A percentile compares a stretch with the other conserved stretches of the same genome.
Evolutionary conservation across 2,113 vertebrate genomes (phyloP).

Genomic region (Caracal caracal): DNA sequence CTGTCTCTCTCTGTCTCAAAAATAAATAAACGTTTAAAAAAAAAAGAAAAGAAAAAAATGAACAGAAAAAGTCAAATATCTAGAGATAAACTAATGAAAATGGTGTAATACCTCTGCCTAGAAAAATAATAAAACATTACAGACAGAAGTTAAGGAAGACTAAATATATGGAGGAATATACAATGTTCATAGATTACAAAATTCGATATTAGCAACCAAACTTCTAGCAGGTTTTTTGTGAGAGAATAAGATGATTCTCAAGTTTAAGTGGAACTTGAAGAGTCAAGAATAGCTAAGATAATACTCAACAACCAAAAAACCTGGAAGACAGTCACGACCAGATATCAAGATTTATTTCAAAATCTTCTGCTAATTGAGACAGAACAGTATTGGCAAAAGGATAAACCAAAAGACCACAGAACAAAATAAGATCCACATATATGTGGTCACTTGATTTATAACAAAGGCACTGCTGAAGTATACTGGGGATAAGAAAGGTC

Average conservation of each 20-base stretch:
- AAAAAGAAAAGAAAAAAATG: too few relatives aligned
- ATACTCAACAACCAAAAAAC: neutral
- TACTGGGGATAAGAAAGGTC: neutral
- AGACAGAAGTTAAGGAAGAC: neutral
- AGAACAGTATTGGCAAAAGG: neutral
- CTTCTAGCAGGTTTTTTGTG: neutral
- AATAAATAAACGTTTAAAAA: too few relatives aligned
- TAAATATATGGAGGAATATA: neutral
- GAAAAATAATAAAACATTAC: slow-evolving; percentile 15
- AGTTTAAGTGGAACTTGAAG: neutral
- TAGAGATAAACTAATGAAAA: neutral
- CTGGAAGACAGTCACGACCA: neutral
- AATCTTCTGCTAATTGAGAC: neutral
- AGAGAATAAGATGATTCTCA: neutral
- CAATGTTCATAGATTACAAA: neutral
- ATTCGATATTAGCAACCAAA: neutral
- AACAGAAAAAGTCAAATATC: neutral
- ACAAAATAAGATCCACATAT: neutral
- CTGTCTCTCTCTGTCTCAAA: too few relatives aligned
- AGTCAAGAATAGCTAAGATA: neutral
- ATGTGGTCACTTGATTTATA: neutral
- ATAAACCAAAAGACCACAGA: neutral
- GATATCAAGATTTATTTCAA: slow-evolving; percentile 6
- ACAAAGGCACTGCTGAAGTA: neutral
- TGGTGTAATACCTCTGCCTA: neutral